Base-by-base conservation (phyloP, 2,888 invertebrate species). In the Archaeoteleia sp. region DNA sequence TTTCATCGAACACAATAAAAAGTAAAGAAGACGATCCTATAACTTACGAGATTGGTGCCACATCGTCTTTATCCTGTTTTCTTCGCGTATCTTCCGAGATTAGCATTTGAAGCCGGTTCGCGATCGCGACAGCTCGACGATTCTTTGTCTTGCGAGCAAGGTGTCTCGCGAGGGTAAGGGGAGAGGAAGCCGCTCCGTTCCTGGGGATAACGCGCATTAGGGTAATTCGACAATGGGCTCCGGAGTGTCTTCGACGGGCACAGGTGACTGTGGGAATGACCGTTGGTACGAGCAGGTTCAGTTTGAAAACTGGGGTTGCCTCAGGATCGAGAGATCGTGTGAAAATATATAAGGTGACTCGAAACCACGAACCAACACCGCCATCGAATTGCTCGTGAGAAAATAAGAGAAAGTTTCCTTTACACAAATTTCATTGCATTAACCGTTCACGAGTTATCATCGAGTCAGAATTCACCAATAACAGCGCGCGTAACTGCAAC, bases 191-290 rank as follows among this genome's bases (percentile, higher is more conserved):
- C 29, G 63, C 57, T 43, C 15, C 32, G 35, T 29, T 5, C 37
- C 17, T 27, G 55, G 20, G 70, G 78, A 79, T 78, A 75, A 74
- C 72, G 76, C 67, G 74, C 60, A 76, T 80, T 78, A 76, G 76
- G 80, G 78, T 61, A 71, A 70, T 70, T 53, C 71, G 73, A 80
- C 78, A 81, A 82, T 79, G 74, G 76, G 63, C 67, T 65, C 72
- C 72, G 73, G 74, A 77, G 71, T 74, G 74, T 79, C 75, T 75
- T 74, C 73, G 66, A 70, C 13, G 49, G 74, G 73, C 67, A 82
- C 82, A 82, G 82, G 82, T 83, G 82, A 82, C 80, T 82, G 82
- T 83, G 83, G 82, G 82, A 83, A 83, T 82, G 82, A 78, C 83
- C 82, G 83, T 83, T 83, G 79, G 54, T 62, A 54, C 63, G 73